Conservation (phyloP, 1,140 invertebrate species). For the Rhagoletis zephyria region DNA sequence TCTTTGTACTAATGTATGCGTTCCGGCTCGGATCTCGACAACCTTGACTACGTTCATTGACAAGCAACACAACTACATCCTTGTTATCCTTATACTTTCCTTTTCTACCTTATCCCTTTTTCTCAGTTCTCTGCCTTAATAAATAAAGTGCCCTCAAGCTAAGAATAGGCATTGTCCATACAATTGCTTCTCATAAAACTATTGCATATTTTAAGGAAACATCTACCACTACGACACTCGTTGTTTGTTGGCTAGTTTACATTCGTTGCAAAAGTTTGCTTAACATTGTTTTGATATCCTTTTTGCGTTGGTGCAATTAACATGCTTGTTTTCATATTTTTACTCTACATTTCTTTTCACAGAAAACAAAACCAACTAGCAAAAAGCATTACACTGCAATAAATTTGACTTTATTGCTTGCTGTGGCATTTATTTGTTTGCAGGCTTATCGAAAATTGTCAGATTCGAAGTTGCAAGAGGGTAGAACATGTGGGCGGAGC, state of each 20-base stretch:
- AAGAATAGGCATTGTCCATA: too few relatives aligned
- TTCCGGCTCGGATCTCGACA: too few relatives aligned
- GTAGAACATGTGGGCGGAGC: too few relatives aligned
- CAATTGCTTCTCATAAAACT: background rate
- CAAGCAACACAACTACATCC: too few relatives aligned
- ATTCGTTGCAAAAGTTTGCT: background rate
- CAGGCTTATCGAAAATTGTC: background rate
- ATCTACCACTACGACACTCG: background rate
- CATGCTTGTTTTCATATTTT: constrained; percentile 19
- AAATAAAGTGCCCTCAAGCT: too few relatives aligned
- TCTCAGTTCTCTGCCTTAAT: too few relatives aligned
- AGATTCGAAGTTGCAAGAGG: background rate
- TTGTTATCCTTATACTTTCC: too few relatives aligned
- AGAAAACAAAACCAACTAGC: background rate
- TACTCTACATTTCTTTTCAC: background rate
- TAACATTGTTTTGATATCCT: background rate
- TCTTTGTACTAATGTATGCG: too few relatives aligned
- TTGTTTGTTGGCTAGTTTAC: background rate
- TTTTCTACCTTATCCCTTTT: too few relatives aligned
- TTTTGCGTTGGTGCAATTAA: background rate
- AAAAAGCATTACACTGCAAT: background rate
- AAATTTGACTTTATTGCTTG: constrained; percentile 10
- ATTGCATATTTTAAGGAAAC: constrained; percentile 16
- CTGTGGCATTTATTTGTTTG: background rate
- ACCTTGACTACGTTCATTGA: too few relatives aligned